These are phyloP conservation scores for Manacus vitellinus DNA, from an alignment of 2,113 vertebrate genomes.

Conservation along the genomic window DNA sequence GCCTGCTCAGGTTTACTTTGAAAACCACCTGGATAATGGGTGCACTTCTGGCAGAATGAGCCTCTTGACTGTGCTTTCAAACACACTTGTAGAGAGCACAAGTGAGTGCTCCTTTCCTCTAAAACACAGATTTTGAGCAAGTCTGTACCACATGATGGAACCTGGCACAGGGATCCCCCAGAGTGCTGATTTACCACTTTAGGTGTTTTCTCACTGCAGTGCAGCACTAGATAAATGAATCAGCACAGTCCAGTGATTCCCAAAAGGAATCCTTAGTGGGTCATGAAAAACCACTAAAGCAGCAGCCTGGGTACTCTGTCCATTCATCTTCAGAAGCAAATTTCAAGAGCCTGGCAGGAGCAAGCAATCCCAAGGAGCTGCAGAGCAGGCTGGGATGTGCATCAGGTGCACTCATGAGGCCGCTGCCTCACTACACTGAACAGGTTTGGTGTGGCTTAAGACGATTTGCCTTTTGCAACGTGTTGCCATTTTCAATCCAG, in stretches of 20 bases:
- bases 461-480: neutral
- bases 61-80: neutral
- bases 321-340: neutral
- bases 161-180: neutral
- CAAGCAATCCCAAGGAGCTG: neutral
- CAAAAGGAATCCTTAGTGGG: neutral
- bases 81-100: neutral
- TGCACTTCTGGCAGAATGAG: neutral
- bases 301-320: neutral
- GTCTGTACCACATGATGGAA: neutral
- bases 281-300: neutral
- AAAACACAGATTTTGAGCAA: neutral
- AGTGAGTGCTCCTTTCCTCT: neutral
- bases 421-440: neutral
- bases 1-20: neutral
- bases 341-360: neutral
- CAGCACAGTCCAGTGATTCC: neutral
- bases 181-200: neutral
- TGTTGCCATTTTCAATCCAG: neutral
- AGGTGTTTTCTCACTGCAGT: neutral
- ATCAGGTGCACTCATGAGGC: neutral
- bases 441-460: neutral
- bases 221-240: neutral
- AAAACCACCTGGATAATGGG: neutral
- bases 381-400: neutral